Base-by-base conservation (phyloP, 2,888 invertebrate genomes). In the Andricus quercusramuli region DNA sequence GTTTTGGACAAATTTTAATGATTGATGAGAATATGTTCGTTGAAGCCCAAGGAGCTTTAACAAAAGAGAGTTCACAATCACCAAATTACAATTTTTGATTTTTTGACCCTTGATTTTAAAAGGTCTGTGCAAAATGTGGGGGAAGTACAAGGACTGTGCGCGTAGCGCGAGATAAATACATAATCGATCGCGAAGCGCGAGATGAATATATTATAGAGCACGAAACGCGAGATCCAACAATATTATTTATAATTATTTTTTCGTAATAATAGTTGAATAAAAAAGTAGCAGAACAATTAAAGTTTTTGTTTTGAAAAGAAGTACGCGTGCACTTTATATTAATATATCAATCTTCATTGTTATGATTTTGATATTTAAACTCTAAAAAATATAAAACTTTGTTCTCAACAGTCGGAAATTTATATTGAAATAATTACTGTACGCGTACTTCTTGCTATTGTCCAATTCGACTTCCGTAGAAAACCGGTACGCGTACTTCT, bases 401-500 rank as follows among this genome's bases (percentile, higher is more conserved):
- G n/a, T 1, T 59, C n/a, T 59, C 11, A 3, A 22, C 25, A 62
- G 51, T n/a, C 5, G 9, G 3, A 20, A 22, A 22, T 68, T 22
- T 29, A 17, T 29, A 44, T 70, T 20, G 2, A 11, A 74, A n/a
- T 32, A 4, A 3, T 29, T 13, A 47, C 68, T 76, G 79, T 83
- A 83, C 82, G 80, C 80, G 83, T 84, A 84, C 83, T 84, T 84
- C 83, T 67, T 79, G 47, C 37, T 81, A 78, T 76, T 68, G 74
- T 62, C 2, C 74, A 83, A 86, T 87, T 86, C 86, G 86, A 86
- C 86, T 82, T 87, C 80, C 85, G 83, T 80, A 65, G 84, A 85
- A 85, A 85, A 84, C 83, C 76, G 82, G 79, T 85, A 85, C 84
- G 83, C 85, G 86, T 86, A 86, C 86, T 86, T 86, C 86, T 85